These are phyloP conservation scores for Mantis religiosa DNA, from an alignment of 2,888 invertebrate species.

Conservation along the genomic window DNA sequence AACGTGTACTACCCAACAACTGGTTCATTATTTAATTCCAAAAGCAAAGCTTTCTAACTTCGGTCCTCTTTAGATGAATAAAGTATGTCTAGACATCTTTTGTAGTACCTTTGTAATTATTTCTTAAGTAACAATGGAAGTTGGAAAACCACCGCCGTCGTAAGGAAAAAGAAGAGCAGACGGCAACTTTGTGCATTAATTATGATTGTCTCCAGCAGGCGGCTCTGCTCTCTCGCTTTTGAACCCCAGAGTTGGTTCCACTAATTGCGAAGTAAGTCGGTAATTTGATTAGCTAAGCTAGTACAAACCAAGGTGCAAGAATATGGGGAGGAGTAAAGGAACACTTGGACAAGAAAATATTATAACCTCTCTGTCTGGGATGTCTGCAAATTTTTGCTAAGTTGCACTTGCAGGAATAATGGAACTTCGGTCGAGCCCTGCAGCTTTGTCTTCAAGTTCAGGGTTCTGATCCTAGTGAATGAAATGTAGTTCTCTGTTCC, in stretches of 20 bases:
- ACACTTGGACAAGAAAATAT: not conserved
- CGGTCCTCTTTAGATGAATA: not conserved
- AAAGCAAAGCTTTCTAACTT: not conserved
- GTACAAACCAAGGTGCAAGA: slow-evolving; percentile 18
- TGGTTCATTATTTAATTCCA: not conserved
- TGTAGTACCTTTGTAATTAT: not conserved
- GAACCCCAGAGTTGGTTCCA: not conserved
- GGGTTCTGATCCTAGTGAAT: too few species aligned
- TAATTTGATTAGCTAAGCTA: slow-evolving; percentile 20
- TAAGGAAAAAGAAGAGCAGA: slow-evolving; percentile 1
- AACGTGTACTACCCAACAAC: not conserved
- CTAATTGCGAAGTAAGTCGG: slow-evolving; percentile 16
- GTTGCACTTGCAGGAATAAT: not conserved
- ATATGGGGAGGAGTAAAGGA: not conserved
- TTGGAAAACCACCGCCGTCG: slow-evolving; percentile 4
- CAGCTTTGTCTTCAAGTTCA: not conserved
- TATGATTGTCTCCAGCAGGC: slow-evolving; percentile 13
- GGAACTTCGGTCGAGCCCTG: not conserved
- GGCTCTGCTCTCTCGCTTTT: slow-evolving; percentile 16
- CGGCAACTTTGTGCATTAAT: slow-evolving; percentile 19
- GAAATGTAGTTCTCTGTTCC: too few species aligned
- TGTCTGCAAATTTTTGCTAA: not conserved
- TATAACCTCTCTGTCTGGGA: not conserved
- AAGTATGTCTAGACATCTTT: not conserved
- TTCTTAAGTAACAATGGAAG: slow-evolving; percentile 12